These are phyloP conservation scores for Macroglossus sobrinus DNA, from an alignment of 2,113 vertebrate species.

Conservation along the genomic window DNA sequence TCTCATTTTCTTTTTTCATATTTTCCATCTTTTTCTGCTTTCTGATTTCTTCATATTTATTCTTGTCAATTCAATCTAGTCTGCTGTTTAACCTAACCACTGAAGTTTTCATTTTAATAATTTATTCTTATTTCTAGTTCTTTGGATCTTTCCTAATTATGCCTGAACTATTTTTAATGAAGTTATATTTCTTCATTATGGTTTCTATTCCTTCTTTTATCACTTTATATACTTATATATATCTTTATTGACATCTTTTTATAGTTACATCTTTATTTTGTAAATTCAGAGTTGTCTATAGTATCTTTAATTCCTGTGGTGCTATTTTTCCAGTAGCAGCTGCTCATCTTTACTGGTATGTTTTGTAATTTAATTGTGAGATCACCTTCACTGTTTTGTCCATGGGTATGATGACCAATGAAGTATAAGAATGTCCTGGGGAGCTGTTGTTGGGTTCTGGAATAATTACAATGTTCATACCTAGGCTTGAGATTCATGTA, in stretches of 20 bases:
- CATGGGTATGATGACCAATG: not conserved
- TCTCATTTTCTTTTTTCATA: not conserved
- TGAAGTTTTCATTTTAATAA: conserved; percentile 20
- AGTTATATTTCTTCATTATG: not conserved
- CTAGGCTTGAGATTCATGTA: not conserved
- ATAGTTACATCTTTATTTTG: not conserved
- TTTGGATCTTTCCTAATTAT: not conserved
- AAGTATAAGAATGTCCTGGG: not conserved
- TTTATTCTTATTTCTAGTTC: not conserved
- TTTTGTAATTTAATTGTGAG: not conserved
- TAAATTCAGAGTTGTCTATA: not conserved
- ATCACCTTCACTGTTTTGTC: not conserved
- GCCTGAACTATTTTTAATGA: not conserved
- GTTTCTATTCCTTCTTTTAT: not conserved
- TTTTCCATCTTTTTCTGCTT: not conserved
- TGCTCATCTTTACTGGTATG: not conserved
- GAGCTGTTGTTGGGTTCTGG: not conserved
- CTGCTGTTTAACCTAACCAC: not conserved
- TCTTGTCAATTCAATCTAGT: not conserved
- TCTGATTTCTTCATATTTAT: not conserved
- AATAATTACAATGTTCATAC: not conserved
- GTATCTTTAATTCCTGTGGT: not conserved
- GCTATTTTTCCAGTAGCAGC: not conserved
- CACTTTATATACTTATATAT: not conserved
- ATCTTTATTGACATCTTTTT: not conserved